Conservation (phyloP, 2,797 vertebrate genomes). For the Parotocinclus haroldoi region DNA sequence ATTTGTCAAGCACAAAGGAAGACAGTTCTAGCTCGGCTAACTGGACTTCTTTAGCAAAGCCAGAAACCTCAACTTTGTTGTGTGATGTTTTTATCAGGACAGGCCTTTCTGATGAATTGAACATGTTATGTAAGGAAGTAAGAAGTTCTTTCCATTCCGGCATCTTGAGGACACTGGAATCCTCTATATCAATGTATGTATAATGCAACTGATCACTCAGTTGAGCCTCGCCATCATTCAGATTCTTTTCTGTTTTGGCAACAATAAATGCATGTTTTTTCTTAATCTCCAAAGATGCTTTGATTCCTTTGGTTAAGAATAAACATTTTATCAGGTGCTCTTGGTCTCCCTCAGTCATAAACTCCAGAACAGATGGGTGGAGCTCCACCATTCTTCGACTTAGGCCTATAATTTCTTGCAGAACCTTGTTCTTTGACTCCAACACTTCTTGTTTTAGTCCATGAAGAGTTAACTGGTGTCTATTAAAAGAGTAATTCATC, state of each 20-base stretch:
- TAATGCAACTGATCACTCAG: slow-evolving; percentile 60
- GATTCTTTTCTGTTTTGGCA: slow-evolving; percentile 55
- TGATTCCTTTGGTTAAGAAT: slow-evolving; percentile 66
- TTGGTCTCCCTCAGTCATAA: slow-evolving; percentile 62
- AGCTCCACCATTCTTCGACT: slow-evolving; percentile 52
- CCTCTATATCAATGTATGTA: slow-evolving; percentile 60
- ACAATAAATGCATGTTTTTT: slow-evolving; percentile 56
- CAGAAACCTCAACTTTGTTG: slow-evolving; percentile 68
- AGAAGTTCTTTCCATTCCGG: slow-evolving; percentile 68
- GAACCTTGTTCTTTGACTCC: slow-evolving; percentile 65
- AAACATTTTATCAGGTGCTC: slow-evolving; percentile 64
- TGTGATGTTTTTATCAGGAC: slow-evolving; percentile 45
- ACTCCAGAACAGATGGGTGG: slow-evolving; percentile 60
- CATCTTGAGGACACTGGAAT: slow-evolving; percentile 57
- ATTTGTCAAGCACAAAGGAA: slow-evolving; percentile 70
- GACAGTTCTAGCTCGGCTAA: slow-evolving; percentile 54
- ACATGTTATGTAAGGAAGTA: slow-evolving; percentile 39
- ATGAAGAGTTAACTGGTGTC: slow-evolving; percentile 58
- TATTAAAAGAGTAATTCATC: slow-evolving; percentile 55
- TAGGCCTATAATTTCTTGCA: slow-evolving; percentile 56
- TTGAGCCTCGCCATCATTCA: slow-evolving; percentile 68
- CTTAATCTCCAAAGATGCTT: slow-evolving; percentile 66
- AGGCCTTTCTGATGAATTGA: slow-evolving; percentile 51
- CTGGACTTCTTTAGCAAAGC: slow-evolving; percentile 60
- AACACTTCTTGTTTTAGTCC: slow-evolving; percentile 73